phyloP scores from a whole-genome alignment of 2,113 vertebrate species.

The Motacilla alba region DNA sequence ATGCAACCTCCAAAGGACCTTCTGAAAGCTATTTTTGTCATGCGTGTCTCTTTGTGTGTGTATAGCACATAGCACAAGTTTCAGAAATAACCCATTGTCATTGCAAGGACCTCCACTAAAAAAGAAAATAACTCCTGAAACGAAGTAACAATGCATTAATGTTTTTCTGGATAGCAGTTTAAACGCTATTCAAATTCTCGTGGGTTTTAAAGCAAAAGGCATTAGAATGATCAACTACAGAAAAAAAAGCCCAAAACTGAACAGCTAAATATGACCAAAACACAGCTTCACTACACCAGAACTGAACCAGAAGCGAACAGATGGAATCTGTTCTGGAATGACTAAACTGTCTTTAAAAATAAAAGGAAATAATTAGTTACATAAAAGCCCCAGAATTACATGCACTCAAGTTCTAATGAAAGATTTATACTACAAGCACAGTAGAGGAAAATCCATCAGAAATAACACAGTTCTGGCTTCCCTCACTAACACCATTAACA shows the following conservation, averaged over 20 bases:
- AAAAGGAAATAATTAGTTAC: constrained; percentile 21
- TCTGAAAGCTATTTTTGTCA: background rate
- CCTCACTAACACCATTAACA: background rate
- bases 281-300: background rate
- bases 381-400: background rate
- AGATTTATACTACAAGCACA: background rate
- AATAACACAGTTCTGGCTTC: background rate
- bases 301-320: background rate
- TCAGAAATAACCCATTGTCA: background rate
- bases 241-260: background rate
- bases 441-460: constrained; percentile 4
- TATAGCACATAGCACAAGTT: background rate
- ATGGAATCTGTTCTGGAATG: background rate
- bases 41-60: background rate
- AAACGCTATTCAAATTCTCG: background rate
- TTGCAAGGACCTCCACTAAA: background rate
- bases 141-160: background rate
- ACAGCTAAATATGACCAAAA: background rate
- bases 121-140: background rate
- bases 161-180: background rate
- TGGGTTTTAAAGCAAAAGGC: background rate
- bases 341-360: constrained; percentile 20
- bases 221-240: background rate
- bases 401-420: background rate
- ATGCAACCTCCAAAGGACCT: background rate